Percentiles rank a stretch among this genome's conserved stretches.
Evolutionary conservation across 2,888 invertebrate species (phyloP).

Genomic region (Chrysopilus asiliformis): DNA sequence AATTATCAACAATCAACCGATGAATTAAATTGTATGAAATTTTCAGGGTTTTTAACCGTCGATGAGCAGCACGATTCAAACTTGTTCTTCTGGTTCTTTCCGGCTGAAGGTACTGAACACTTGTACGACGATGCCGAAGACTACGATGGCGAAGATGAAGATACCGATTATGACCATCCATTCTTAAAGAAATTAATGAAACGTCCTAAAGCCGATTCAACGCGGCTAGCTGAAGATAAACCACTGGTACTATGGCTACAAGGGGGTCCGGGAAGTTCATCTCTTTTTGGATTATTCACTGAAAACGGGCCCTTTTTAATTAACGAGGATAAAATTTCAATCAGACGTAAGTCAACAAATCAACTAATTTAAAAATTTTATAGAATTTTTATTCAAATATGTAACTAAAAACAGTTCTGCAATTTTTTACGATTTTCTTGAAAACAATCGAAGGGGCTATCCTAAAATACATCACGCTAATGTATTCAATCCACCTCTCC

Average conservation of each 20-base stretch:
- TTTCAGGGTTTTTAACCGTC: constrained; percentile 51
- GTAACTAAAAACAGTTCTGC: no score
- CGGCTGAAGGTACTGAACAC: constrained; percentile 35
- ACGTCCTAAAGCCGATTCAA: constrained; percentile 35
- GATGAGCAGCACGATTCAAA: constrained; percentile 59
- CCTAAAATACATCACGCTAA: no score
- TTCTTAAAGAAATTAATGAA: constrained; percentile 51
- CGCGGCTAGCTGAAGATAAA: constrained; percentile 36
- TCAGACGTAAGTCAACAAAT: constrained; percentile 16
- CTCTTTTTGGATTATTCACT: constrained; percentile 43
- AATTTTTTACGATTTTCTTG: no score
- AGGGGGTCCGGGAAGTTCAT: constrained; percentile 46
- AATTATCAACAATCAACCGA: background rate
- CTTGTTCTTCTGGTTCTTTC: constrained; percentile 78
- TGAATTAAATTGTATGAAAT: constrained; percentile 15
- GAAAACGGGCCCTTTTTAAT: constrained; percentile 51
- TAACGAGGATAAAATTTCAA: constrained; percentile 31
- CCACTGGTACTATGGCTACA: constrained; percentile 47
- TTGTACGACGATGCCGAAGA: constrained; percentile 37
- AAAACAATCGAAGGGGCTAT: no score
- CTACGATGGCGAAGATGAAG: constrained; percentile 36
- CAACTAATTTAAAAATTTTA: no score
- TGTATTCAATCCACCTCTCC: no score
- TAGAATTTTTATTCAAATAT: no score
- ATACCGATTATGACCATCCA: constrained; percentile 24